Evolutionary conservation across 92 coral and sea anemone genomes (phyloP).

Genomic region (Parazoanthus swiftii): DNA sequence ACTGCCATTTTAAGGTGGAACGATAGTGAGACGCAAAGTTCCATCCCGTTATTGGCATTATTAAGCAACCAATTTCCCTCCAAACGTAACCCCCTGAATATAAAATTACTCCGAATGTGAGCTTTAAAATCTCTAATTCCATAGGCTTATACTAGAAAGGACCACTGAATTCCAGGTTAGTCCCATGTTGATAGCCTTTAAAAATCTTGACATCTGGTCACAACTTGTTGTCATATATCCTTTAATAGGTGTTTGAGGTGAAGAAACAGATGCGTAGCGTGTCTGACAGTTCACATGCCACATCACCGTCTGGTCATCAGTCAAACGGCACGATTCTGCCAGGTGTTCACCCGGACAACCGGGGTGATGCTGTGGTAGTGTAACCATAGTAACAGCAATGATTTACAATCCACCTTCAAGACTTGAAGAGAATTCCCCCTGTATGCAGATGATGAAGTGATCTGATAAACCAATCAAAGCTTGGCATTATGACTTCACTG

Average conservation of each 20-base stretch:
- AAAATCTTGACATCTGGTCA: too few relatives aligned
- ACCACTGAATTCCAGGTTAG: too few relatives aligned
- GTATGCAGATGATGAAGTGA: background rate
- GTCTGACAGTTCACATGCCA: slow-evolving; percentile 17
- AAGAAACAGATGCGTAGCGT: slow-evolving; percentile 41
- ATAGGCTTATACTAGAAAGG: too few relatives aligned
- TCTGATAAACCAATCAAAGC: background rate
- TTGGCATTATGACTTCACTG: background rate
- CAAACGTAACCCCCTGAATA: too few relatives aligned
- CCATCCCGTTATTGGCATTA: too few relatives aligned
- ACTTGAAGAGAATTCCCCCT: background rate
- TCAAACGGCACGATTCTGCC: slow-evolving; percentile 33
- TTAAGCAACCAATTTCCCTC: too few relatives aligned
- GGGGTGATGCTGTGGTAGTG: slow-evolving; percentile 41
- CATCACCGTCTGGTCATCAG: slow-evolving; percentile 32
- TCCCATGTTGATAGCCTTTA: too few relatives aligned
- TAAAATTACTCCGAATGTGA: too few relatives aligned
- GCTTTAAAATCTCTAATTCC: too few relatives aligned
- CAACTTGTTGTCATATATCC: too few relatives aligned
- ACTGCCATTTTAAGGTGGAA: too few relatives aligned
- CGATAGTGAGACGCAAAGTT: too few relatives aligned
- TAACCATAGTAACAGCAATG: slow-evolving; percentile 11
- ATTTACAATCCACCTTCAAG: background rate
- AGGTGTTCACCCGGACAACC: slow-evolving; percentile 32
- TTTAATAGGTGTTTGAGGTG: slow-evolving; percentile 18